Evolutionary conservation across 2,797 vertebrate genomes (phyloP).

Genomic region (Eurystomus glaucurus): DNA sequence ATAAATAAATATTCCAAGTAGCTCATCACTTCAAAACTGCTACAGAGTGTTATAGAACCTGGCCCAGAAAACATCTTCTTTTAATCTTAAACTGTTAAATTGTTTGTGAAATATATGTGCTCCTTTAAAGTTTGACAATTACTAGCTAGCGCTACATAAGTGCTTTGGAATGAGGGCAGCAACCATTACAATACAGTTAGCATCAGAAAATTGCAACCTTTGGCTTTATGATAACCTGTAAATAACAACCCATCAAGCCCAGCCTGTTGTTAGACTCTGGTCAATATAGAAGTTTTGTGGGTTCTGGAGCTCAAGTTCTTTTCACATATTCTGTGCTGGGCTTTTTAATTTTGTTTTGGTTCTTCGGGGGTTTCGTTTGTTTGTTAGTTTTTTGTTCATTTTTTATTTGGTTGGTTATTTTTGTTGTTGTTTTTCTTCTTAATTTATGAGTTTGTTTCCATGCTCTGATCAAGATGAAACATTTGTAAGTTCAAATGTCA

Average conservation of each 20-base stretch:
- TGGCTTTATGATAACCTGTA: background rate
- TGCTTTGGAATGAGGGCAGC: background rate
- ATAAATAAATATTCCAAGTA: background rate
- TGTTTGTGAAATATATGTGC: background rate
- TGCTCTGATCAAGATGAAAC: background rate
- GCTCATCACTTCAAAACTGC: background rate
- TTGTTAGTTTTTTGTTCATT: too few species aligned
- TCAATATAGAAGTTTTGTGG: accelerated
- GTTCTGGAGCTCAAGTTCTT: background rate
- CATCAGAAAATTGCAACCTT: background rate
- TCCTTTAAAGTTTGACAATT: background rate
- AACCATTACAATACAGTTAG: background rate
- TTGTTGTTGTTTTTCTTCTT: background rate
- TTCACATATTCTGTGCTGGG: background rate
- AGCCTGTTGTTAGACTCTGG: background rate
- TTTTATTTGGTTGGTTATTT: background rate
- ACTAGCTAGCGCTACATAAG: background rate
- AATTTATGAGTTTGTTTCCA: background rate
- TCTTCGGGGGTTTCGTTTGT: background rate
- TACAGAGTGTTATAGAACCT: background rate
- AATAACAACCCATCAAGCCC: background rate
- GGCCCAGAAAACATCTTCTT: background rate
- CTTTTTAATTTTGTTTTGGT: background rate
- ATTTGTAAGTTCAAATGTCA: background rate
- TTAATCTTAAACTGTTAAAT: background rate